Percentiles rank a stretch among this genome's conserved stretches.
phyloP scores from a whole-genome alignment of 2,113 vertebrate species.

The Bos javanicus region DNA sequence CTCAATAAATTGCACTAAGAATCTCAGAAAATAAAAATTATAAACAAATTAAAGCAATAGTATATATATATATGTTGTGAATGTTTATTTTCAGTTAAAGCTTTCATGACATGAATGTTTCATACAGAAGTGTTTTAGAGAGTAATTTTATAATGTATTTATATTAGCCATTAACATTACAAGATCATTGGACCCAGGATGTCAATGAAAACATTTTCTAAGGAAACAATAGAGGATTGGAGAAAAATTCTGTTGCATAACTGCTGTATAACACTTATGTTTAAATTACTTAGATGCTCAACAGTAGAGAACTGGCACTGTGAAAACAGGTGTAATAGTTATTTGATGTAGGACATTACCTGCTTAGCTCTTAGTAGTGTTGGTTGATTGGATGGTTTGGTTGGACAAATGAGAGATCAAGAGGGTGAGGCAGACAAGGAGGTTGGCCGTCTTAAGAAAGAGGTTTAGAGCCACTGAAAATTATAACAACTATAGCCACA shows the following conservation, averaged over 20 bases:
- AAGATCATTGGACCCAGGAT: neutral
- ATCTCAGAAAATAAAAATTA: neutral
- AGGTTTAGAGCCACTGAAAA: neutral
- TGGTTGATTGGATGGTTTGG: neutral
- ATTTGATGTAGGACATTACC: neutral
- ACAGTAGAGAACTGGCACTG: neutral
- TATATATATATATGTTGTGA: neutral
- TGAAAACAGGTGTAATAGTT: neutral
- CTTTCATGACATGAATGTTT: neutral
- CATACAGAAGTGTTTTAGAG: neutral
- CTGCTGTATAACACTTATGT: neutral
- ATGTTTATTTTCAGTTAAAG: conserved; percentile 6
- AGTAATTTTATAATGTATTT: neutral
- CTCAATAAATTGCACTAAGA: neutral
- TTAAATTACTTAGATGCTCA: neutral
- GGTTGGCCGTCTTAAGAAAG: neutral
- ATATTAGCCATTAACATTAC: neutral
- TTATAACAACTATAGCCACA: neutral
- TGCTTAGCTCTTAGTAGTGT: neutral
- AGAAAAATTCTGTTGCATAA: neutral
- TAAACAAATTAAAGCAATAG: neutral
- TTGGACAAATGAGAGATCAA: neutral
- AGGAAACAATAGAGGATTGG: neutral
- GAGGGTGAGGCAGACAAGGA: neutral
- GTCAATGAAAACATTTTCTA: neutral